Percentiles rank a stretch among this genome's conserved stretches.
phyloP scores from a whole-genome alignment of 2,888 invertebrate species.

The Ernsta delagoae region DNA sequence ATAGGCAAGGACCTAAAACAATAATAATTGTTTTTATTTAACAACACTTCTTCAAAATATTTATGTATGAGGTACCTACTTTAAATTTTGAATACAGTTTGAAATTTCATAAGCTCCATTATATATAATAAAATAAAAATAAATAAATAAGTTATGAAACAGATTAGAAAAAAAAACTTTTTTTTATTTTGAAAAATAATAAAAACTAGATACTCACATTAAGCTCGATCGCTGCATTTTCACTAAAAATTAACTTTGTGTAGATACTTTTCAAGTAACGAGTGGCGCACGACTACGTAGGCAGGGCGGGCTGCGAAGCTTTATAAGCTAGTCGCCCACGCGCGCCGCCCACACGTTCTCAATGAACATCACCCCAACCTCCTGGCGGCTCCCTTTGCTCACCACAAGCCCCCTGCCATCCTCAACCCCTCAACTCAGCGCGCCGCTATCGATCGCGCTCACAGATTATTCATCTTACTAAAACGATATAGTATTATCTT shows the following conservation, averaged over 20 bases:
- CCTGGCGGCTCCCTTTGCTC: constrained; percentile 44
- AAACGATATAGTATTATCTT: constrained; percentile 59
- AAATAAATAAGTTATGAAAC: background rate
- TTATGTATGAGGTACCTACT: background rate
- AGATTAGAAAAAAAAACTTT: background rate
- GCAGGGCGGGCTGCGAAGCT: constrained; percentile 65
- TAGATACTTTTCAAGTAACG: constrained; percentile 55
- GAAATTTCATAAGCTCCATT: background rate
- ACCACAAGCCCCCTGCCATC: constrained; percentile 47
- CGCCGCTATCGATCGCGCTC: constrained; percentile 75
- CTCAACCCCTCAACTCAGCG: constrained; percentile 51
- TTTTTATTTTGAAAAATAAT: background rate
- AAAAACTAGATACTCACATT: constrained; percentile 58
- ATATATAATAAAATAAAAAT: no score
- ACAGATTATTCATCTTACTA: constrained; percentile 80
- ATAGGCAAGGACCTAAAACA: constrained; percentile 70
- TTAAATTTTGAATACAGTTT: no score
- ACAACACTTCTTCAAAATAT: constrained; percentile 58
- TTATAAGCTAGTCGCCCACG: constrained; percentile 69
- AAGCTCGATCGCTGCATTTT: constrained; percentile 66
- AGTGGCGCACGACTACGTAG: constrained; percentile 71
- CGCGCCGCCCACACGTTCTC: constrained; percentile 89
- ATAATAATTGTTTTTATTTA: constrained; percentile 37
- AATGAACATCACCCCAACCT: constrained; percentile 82
- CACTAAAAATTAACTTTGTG: constrained; percentile 61